Conservation (phyloP, 2,888 invertebrate species). For the Papilio elwesi region DNA sequence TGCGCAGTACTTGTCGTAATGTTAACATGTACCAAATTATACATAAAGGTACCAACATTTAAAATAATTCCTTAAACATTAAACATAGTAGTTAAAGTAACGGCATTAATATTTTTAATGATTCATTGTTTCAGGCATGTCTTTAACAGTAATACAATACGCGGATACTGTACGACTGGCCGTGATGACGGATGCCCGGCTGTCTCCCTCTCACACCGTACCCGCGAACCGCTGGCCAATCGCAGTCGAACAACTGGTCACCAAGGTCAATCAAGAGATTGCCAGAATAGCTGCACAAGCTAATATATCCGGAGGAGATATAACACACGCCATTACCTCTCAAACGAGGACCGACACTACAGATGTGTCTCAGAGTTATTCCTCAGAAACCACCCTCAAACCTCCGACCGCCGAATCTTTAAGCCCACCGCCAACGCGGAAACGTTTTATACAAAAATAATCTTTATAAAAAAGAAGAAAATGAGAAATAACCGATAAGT, state of each 20-base stretch:
- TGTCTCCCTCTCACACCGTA: slow-evolving; percentile 86
- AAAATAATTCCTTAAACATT: background rate
- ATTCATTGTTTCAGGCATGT: slow-evolving; percentile 84
- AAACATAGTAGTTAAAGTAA: background rate
- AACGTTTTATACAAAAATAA: slow-evolving; percentile 52
- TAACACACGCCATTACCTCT: slow-evolving; percentile 49
- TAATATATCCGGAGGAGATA: slow-evolving; percentile 38
- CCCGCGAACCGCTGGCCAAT: slow-evolving; percentile 78
- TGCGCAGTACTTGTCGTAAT: too few relatives aligned
- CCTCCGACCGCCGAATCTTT: slow-evolving; percentile 60
- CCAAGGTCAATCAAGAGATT: slow-evolving; percentile 71
- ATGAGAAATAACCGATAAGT: background rate
- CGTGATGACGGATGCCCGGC: slow-evolving; percentile 88
- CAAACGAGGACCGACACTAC: background rate
- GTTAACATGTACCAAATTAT: too few relatives aligned
- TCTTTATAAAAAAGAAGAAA: background rate
- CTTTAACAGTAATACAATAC: slow-evolving; percentile 88
- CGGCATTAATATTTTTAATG: background rate
- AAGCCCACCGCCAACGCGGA: slow-evolving; percentile 67
- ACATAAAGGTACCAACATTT: too few relatives aligned
- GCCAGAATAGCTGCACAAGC: slow-evolving; percentile 68
- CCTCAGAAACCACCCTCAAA: slow-evolving; percentile 46
- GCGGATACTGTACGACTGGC: slow-evolving; percentile 86
- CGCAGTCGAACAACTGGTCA: slow-evolving; percentile 69
- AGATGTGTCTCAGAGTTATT: slow-evolving; percentile 39